Evolutionary conservation across 1,140 invertebrate species (phyloP).

Genomic region (Diorhabda carinulata): DNA sequence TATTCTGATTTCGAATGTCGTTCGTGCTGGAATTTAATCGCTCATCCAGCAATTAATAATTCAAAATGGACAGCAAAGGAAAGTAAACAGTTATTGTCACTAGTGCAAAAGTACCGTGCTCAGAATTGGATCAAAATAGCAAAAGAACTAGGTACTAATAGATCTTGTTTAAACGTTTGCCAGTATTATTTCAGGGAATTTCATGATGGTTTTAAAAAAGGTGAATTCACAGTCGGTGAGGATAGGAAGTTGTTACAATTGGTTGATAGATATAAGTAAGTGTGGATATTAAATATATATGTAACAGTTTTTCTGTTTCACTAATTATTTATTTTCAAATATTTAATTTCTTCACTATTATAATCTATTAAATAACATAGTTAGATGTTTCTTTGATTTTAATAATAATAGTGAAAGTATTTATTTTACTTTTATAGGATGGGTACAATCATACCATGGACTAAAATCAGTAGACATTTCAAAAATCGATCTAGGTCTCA

Average conservation of each 20-base stretch:
- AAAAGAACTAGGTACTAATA: slow-evolving; percentile 51
- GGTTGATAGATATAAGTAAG: not conserved
- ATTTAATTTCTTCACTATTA: not conserved
- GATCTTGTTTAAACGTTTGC: slow-evolving; percentile 65
- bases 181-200: slow-evolving; percentile 58
- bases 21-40: slow-evolving; percentile 63
- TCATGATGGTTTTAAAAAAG: slow-evolving; percentile 41
- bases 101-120: slow-evolving; percentile 49
- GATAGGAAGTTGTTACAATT: slow-evolving; percentile 54
- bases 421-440: slow-evolving; percentile 3
- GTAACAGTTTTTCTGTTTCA: not conserved
- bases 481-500: slow-evolving; percentile 59
- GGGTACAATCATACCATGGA: slow-evolving; percentile 64
- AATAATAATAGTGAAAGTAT: not conserved
- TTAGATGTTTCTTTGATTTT: too few relatives aligned
- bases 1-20: slow-evolving; percentile 49
- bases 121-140: slow-evolving; percentile 66
- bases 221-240: slow-evolving; percentile 58
- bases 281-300: not conserved
- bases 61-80: slow-evolving; percentile 57
- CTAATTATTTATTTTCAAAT: too few relatives aligned
- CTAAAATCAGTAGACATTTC: slow-evolving; percentile 56
- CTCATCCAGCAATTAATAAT: slow-evolving; percentile 64
- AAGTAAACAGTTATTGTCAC: slow-evolving; percentile 50
- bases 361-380: not conserved